Base-by-base conservation (phyloP, 1,140 invertebrate genomes). In the Euglossa dilemma region DNA sequence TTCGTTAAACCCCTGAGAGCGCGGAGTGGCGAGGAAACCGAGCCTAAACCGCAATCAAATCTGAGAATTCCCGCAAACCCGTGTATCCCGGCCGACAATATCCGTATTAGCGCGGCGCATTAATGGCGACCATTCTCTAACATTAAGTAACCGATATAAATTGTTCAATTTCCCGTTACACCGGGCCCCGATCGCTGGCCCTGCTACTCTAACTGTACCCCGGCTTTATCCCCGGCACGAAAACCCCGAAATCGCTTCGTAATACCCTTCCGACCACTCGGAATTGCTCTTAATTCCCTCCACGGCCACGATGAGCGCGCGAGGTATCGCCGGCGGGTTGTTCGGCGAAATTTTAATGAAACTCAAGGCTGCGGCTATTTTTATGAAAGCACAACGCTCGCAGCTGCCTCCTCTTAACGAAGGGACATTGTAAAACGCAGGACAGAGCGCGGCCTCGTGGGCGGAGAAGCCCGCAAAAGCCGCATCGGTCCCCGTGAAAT, bases 401-500 rank as follows among this genome's bases (percentile, higher is more conserved):
- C 93, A 92, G 92, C 92, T 92, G 92, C 91, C 88, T 69, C 85
- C 88, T 91, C 88, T 91, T 93, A 93, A 94, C 93, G 92, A 93
- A 93, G 90, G 87, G 83, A 91, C 92, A 93, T 93, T 93, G 93
- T 94, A 93, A 92, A 91, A 92, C 85, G 90, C 52, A 80, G 87
- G 90, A 87, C 85, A 83, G 87, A 89, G 82, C 89, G 85, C 79
- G 86, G 84, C 85, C 84, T 92, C 90, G 93, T 94, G 92, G 93
- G 93, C 93, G 93, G 93, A 92, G 92, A 91, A 91, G 86, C 82
- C 89, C 87, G 92, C 92, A 92, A 93, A 93, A 93, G 92, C 91
- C 92, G 92, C 91, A 92, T 93, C 92, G 91, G 90, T 92, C 91
- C 80, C 91, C 91, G 93, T 94, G 93, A 94, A 94, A 94, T 93